Percentiles rank a stretch among this genome's conserved stretches.
Evolutionary conservation across 2,797 vertebrate species (phyloP).

Genomic region (Erethizon dorsatum): DNA sequence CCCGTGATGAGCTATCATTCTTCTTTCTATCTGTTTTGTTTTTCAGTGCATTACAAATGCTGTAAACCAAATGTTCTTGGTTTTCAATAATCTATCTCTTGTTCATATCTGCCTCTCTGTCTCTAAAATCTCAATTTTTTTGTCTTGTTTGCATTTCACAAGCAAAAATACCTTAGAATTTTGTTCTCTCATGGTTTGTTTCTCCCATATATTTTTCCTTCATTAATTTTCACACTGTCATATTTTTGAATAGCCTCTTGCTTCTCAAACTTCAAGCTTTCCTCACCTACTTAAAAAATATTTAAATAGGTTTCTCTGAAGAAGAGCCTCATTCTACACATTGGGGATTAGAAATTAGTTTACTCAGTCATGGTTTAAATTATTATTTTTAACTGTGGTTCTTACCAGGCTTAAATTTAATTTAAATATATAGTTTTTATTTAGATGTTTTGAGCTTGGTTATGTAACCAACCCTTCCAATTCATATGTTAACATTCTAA

Average conservation of each 20-base stretch:
- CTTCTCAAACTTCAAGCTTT: neutral
- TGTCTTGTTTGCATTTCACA: neutral
- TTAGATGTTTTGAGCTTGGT: neutral
- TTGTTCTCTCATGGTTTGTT: neutral
- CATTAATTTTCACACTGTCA: neutral
- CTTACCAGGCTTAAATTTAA: neutral
- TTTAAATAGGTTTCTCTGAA: neutral
- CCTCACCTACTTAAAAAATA: neutral
- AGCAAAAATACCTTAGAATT: neutral
- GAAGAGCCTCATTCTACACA: neutral
- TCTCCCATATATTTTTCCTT: neutral
- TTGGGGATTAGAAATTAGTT: neutral
- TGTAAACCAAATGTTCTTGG: neutral
- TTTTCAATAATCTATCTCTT: neutral
- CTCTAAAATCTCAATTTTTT: neutral
- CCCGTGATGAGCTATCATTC: neutral
- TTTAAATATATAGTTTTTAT: neutral
- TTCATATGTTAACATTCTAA: neutral
- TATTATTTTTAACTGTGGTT: neutral
- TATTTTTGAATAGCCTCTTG: neutral
- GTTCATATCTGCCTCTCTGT: neutral
- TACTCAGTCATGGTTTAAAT: neutral
- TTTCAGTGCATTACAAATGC: neutral
- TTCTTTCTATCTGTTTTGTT: neutral
- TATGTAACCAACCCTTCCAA: neutral